phyloP scores from a whole-genome alignment of 2,888 invertebrate species.

The Ctenicera cuprea region DNA sequence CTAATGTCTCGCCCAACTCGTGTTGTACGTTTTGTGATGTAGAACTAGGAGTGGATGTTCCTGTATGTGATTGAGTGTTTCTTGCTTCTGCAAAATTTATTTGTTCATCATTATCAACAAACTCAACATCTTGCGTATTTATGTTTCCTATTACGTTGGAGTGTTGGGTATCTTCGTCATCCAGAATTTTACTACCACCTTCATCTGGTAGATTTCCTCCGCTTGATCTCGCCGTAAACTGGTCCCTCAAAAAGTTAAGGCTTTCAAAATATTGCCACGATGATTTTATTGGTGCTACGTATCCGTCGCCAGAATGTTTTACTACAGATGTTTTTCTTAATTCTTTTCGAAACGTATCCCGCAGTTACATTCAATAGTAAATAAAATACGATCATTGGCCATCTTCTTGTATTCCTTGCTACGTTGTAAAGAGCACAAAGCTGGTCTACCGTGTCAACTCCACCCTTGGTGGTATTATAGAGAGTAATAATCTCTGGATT shows the following conservation, averaged over 20 bases:
- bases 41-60: background rate
- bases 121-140: background rate
- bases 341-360: conserved; percentile 9
- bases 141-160: background rate
- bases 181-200: background rate
- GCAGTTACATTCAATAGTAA: conserved; percentile 12
- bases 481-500: conserved; percentile 30
- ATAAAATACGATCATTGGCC: conserved; percentile 33
- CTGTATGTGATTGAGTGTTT: background rate
- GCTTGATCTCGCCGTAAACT: conserved; percentile 24
- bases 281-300: background rate
- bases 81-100: background rate
- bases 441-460: conserved; percentile 26
- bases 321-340: too few relatives aligned
- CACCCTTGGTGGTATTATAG: conserved; percentile 53
- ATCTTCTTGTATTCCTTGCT: conserved; percentile 51
- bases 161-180: conserved; percentile 2
- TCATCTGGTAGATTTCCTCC: conserved; percentile 13
- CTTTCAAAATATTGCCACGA: conserved; percentile 17
- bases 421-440: conserved; percentile 3
- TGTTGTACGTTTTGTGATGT: background rate
- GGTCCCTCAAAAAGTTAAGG: conserved; percentile 19
- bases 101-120: background rate
- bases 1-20: background rate
- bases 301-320: conserved; percentile 12